Base-by-base conservation (phyloP, 64 coral and sea anemone genomes). In the Pocillopora damicornis region DNA sequence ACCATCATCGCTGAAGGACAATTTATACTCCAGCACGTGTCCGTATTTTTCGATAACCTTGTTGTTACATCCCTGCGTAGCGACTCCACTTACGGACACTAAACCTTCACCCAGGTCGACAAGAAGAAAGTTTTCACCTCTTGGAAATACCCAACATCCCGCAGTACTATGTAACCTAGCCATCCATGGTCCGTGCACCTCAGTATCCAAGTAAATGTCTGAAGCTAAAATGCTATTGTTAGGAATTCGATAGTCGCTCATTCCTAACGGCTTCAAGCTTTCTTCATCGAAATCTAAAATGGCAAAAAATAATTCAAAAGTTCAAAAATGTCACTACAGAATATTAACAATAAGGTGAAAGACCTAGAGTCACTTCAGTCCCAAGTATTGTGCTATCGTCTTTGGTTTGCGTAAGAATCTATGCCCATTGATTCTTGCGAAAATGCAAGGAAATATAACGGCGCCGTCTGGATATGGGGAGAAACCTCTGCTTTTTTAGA, bases 1-100 rank as follows among this genome's bases (percentile, higher is more conserved):
- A 7, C 79, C 87, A 18, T 93, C 74, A 35, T 93, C 92, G 59
- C 92, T 93, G 22, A 93, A 66, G 11, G 92, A 76, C 68, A 93
- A 30, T 30, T 76, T 60, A 73, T 89, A 93, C 61, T 87, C 86
- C n/a, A 87, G 61, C 17, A 87, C 73, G 71, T 75, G 59, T n/a
- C 36, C 58, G 11, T 74, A 13, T 34, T 30, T 35, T 13, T 11
- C 5, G n/a, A 4, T 13, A 9, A 18, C 37, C 1, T 51, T 22
- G 58, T 60, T 1, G 6, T 87, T 1, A 16, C 60, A 60, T 4
- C 58, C 30, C 18, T 75, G 67, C 57, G 86, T 76, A 9, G 71
- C 86, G 34, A 87, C 75, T 56, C 71, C 86, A 60, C 16, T 22
- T 75, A 87, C 75, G 9, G 58, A 59, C 58, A 74, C 86, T 23